Evolutionary conservation across 1,140 invertebrate species (phyloP).

Genomic region (Tetramorium simillimum): DNA sequence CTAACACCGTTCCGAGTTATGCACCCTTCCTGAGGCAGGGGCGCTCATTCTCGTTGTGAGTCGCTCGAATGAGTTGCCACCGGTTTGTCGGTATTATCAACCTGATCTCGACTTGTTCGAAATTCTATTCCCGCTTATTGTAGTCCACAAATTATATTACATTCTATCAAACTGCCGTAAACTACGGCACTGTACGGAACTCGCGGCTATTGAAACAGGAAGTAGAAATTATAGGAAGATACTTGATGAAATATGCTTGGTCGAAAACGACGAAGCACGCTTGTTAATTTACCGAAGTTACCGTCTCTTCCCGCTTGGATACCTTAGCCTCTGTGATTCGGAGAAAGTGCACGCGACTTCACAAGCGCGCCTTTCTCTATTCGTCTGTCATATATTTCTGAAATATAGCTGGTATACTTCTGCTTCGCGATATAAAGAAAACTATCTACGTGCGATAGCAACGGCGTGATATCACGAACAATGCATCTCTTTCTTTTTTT

Average conservation of each 20-base stretch:
- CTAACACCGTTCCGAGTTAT: constrained; percentile 70
- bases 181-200: no score
- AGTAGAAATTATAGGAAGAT: background rate
- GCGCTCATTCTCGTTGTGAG: constrained; percentile 66
- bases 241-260: background rate
- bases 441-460: background rate
- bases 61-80: background rate
- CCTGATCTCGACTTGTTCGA: background rate
- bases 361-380: constrained; percentile 7
- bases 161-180: background rate
- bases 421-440: background rate
- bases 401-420: constrained; percentile 1
- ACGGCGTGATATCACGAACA: background rate
- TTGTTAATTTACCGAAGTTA: background rate
- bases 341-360: constrained; percentile 10
- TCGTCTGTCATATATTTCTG: background rate
- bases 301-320: background rate
- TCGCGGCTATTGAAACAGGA: background rate
- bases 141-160: background rate
- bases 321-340: background rate
- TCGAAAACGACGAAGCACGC: background rate
- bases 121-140: background rate
- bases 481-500: background rate
- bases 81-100: background rate
- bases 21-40: constrained; percentile 73